These are phyloP conservation scores for Bungarus multicinctus DNA, from an alignment of 2,113 vertebrate genomes.

Conservation along the genomic window DNA sequence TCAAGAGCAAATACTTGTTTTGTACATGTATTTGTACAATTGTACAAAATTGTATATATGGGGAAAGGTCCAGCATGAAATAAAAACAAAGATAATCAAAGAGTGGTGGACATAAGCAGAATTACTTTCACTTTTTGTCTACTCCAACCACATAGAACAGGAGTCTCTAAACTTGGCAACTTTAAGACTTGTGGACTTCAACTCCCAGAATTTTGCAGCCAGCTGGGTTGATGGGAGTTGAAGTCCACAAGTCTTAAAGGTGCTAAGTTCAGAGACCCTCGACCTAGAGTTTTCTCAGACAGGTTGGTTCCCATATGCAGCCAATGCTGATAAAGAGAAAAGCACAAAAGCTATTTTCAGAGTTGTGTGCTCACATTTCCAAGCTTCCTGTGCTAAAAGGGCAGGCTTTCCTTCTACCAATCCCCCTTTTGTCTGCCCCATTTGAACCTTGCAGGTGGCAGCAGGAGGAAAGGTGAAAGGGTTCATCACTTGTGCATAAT, in stretches of 20 bases:
- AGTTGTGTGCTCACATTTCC: neutral
- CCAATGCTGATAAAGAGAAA: neutral
- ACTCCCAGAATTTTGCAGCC: neutral
- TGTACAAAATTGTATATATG: too few relatives aligned
- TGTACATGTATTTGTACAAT: too few relatives aligned
- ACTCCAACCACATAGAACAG: neutral
- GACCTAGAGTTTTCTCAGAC: neutral
- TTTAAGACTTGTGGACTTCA: neutral
- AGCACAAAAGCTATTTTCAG: neutral
- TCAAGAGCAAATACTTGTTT: neutral
- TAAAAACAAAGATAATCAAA: neutral
- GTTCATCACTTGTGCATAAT: neutral
- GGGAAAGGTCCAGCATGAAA: neutral
- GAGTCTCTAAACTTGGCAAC: neutral
- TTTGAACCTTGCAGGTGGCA: neutral
- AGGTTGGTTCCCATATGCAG: neutral
- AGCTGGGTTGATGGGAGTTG: neutral
- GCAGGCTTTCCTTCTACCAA: neutral
- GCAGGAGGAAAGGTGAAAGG: neutral
- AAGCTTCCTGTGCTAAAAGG: neutral
- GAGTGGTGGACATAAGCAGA: too few relatives aligned
- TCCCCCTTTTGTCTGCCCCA: neutral
- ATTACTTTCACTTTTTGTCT: neutral
- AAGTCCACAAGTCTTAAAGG: neutral
- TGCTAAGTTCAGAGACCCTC: neutral